phyloP scores from a whole-genome alignment of 1,140 invertebrate genomes.

The Xylocopa sonorina region DNA sequence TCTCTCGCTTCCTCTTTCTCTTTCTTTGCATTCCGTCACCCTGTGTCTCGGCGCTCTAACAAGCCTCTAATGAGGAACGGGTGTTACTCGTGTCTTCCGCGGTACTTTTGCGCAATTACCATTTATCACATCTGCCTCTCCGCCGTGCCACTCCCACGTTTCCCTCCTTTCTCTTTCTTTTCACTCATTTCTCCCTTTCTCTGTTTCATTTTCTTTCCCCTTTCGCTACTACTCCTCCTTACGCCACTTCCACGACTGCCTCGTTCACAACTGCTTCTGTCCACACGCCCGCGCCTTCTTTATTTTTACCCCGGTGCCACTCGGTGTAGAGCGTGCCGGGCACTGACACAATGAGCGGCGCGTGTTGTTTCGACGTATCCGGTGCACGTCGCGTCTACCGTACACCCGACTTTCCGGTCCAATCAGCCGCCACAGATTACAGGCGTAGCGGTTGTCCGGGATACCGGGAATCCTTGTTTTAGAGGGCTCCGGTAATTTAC shows the following conservation, averaged over 20 bases:
- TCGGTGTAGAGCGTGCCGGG: slow-evolving; percentile 1
- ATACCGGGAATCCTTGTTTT: slow-evolving; percentile 38
- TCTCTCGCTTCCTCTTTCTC: slow-evolving; percentile 15
- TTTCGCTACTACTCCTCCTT: slow-evolving; percentile 18
- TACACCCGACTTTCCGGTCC: slow-evolving; percentile 49
- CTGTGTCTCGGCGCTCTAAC: slow-evolving; percentile 70
- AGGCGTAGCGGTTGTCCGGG: slow-evolving; percentile 23
- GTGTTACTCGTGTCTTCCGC: slow-evolving; percentile 73
- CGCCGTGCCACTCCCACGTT: slow-evolving; percentile 6
- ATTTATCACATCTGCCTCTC: slow-evolving; percentile 74
- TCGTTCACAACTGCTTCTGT: slow-evolving; percentile 8
- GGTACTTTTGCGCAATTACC: slow-evolving; percentile 76
- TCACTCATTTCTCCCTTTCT: neutral
- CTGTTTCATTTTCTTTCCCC: neutral
- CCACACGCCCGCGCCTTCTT: slow-evolving; percentile 15
- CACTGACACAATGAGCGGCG: slow-evolving; percentile 35
- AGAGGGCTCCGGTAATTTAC: slow-evolving; percentile 30
- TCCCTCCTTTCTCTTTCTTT: neutral
- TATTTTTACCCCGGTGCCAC: slow-evolving; percentile 22
- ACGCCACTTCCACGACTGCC: too few relatives aligned
- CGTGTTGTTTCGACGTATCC: slow-evolving; percentile 51
- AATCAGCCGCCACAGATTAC: slow-evolving; percentile 50
- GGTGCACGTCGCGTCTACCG: slow-evolving; percentile 49
- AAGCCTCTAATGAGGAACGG: slow-evolving; percentile 80
- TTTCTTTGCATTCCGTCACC: slow-evolving; percentile 72